Conservation (phyloP, 2,797 vertebrate genomes). For the Enteromius mattozi region DNA sequence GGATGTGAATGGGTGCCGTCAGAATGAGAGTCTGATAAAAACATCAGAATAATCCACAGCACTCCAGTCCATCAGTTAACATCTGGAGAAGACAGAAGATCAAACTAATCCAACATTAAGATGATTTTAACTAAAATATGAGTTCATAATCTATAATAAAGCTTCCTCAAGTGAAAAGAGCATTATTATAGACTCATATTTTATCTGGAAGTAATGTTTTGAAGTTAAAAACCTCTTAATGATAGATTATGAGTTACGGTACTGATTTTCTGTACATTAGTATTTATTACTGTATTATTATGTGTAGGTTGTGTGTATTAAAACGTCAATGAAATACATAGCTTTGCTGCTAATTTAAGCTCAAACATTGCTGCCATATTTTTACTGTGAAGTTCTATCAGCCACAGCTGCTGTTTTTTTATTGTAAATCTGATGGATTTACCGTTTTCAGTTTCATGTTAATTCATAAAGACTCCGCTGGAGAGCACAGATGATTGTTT, state of each 20-base stretch:
- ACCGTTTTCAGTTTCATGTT: background rate
- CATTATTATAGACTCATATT: no score
- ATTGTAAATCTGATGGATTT: background rate
- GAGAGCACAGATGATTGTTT: slow-evolving; percentile 7
- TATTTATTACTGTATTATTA: no score
- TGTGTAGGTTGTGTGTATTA: no score
- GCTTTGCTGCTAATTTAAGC: background rate
- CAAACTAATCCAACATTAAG: background rate
- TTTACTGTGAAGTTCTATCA: background rate
- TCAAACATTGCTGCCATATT: background rate
- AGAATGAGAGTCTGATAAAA: background rate
- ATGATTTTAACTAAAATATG: background rate
- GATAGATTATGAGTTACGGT: no score
- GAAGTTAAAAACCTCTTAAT: no score
- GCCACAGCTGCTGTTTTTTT: background rate
- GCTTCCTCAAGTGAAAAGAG: background rate
- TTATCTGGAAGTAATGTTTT: no score
- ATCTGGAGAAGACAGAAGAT: background rate
- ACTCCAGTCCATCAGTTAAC: background rate
- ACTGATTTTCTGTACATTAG: no score
- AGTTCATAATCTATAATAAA: background rate
- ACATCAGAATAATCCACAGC: background rate
- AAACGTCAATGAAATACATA: no score
- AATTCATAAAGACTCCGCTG: background rate
- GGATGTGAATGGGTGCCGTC: background rate